A percentile compares a stretch with the other conserved stretches of the same genome.
Evolutionary conservation across 2,113 vertebrate genomes (phyloP).

Genomic region (Saccopteryx leptura): DNA sequence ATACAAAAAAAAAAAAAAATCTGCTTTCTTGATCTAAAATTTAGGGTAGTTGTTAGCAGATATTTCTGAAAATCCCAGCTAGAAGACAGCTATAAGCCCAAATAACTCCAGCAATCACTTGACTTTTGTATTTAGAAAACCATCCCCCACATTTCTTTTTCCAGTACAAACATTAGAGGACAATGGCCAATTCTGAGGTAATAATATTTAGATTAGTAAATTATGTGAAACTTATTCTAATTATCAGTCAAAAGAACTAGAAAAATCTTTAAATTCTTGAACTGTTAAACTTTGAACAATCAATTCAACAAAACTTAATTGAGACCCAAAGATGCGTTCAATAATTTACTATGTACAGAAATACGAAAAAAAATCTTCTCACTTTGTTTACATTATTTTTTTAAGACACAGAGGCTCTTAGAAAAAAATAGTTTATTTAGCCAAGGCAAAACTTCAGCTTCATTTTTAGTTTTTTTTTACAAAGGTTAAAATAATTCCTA

Average conservation of each 20-base stretch:
- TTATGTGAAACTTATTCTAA: constrained; percentile 6
- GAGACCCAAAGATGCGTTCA: neutral
- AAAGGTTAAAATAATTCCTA: neutral
- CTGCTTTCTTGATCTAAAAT: constrained; percentile 35
- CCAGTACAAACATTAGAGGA: neutral
- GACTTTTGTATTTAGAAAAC: neutral
- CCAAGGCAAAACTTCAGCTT: constrained; percentile 47
- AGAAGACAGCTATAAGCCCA: neutral
- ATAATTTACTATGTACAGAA: neutral
- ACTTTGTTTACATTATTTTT: neutral
- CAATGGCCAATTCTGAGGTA: neutral
- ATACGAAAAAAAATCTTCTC: neutral
- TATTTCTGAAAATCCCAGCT: constrained; percentile 26
- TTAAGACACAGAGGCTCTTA: neutral
- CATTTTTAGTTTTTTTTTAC: constrained; percentile 7
- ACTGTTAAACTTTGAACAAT: neutral
- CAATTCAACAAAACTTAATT: neutral
- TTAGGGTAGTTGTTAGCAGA: neutral
- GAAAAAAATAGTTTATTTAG: constrained; percentile 26
- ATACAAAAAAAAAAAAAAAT: neutral
- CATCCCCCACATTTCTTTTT: neutral
- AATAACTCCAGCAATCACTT: neutral
- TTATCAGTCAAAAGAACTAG: neutral
- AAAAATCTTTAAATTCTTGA: neutral
- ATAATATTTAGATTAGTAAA: neutral